phyloP scores from a whole-genome alignment of 2,888 invertebrate genomes.

The Hylaea fasciaria region DNA sequence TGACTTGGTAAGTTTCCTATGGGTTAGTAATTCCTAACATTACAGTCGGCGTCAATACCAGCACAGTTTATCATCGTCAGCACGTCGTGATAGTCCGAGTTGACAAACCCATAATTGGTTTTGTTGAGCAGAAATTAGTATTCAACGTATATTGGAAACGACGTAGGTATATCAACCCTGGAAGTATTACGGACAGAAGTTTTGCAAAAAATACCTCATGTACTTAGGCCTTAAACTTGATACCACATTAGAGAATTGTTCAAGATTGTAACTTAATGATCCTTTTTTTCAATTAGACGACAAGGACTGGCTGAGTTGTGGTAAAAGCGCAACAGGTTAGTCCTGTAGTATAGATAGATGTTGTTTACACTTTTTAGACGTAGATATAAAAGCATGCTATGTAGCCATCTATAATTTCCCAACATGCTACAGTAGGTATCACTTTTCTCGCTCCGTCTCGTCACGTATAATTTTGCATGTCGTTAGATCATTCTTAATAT shows the following conservation, averaged over 20 bases:
- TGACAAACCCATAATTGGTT: no score
- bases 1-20: no score
- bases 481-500: neutral
- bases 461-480: slow-evolving; percentile 8
- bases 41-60: no score
- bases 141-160: no score
- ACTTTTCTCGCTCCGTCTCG: neutral
- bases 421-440: neutral
- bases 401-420: neutral
- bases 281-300: slow-evolving; percentile 68
- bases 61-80: no score
- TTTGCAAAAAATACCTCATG: neutral
- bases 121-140: no score
- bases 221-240: neutral
- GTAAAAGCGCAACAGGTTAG: slow-evolving; percentile 82
- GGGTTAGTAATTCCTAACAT: no score
- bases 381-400: slow-evolving; percentile 14
- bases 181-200: no score
- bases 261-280: slow-evolving; percentile 12
- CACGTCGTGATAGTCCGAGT: no score
- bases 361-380: slow-evolving; percentile 12
- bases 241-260: no score
- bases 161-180: no score
- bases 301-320: slow-evolving; percentile 84
- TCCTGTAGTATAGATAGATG: slow-evolving; percentile 57